phyloP scores from a whole-genome alignment of 2,113 vertebrate genomes.

The Heterotilapia buettikoferi region DNA sequence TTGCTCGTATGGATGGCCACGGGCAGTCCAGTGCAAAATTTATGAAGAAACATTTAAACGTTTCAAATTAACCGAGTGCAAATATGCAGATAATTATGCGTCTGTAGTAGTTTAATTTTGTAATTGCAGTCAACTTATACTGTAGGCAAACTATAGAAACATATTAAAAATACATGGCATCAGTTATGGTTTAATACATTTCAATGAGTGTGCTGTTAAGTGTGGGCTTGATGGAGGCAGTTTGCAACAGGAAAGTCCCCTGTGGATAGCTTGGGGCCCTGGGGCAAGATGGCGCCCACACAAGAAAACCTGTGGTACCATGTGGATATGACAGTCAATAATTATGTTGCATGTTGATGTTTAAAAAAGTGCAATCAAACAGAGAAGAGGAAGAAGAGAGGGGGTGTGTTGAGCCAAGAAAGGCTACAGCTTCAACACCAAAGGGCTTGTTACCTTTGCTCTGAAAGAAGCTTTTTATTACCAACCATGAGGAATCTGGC shows the following conservation, averaged over 20 bases:
- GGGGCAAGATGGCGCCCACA: slow-evolving; percentile 25
- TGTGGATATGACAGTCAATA: slow-evolving; percentile 26
- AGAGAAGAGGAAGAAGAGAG: slow-evolving; percentile 25
- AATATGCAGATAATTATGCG: slow-evolving; percentile 6
- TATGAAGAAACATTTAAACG: slow-evolving; percentile 35
- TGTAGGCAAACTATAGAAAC: slow-evolving; percentile 14
- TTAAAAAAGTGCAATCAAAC: slow-evolving; percentile 5
- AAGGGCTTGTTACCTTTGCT: slow-evolving; percentile 46
- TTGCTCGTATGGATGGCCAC: slow-evolving; percentile 6
- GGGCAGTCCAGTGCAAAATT: slow-evolving; percentile 29
- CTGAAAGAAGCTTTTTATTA: slow-evolving; percentile 43
- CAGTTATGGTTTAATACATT: slow-evolving; percentile 12
- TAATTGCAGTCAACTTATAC: slow-evolving; percentile 9
- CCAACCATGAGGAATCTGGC: slow-evolving; percentile 32
- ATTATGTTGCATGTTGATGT: slow-evolving; percentile 30
- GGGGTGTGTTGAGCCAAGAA: neutral
- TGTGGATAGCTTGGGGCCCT: neutral
- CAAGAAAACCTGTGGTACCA: slow-evolving; percentile 26
- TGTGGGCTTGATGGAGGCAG: neutral
- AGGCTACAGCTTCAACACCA: slow-evolving; percentile 1
- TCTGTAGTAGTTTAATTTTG: neutral
- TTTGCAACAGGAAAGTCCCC: slow-evolving; percentile 28
- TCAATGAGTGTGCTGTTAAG: slow-evolving; percentile 3
- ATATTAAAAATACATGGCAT: slow-evolving; percentile 29
- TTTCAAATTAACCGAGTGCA: slow-evolving; percentile 25